phyloP scores from a whole-genome alignment of 2,888 invertebrate genomes.

The Alentia gelatinosa region DNA sequence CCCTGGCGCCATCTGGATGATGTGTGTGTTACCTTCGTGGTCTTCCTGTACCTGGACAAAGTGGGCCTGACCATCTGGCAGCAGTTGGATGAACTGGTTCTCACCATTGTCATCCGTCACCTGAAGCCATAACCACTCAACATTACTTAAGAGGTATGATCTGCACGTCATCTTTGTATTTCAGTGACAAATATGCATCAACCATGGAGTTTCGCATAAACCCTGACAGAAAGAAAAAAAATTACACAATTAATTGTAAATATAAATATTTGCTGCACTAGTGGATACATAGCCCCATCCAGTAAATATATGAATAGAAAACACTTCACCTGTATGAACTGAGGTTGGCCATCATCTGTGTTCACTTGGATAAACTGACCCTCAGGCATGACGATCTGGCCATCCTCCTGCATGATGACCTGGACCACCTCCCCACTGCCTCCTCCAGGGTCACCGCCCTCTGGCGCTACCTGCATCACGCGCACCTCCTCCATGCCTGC shows the following conservation, averaged over 20 bases:
- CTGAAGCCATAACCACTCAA: too few relatives aligned
- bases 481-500: neutral
- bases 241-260: too few relatives aligned
- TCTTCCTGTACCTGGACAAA: slow-evolving; percentile 37
- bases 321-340: slow-evolving; percentile 58
- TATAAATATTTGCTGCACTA: too few relatives aligned
- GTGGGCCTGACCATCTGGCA: slow-evolving; percentile 55
- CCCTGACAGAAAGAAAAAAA: too few relatives aligned
- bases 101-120: slow-evolving; percentile 52
- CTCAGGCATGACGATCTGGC: slow-evolving; percentile 54
- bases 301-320: too few relatives aligned
- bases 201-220: too few relatives aligned
- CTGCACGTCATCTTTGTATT: neutral
- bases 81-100: slow-evolving; percentile 57
- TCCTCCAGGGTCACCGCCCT: neutral
- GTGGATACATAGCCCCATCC: too few relatives aligned
- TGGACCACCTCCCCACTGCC: slow-evolving; percentile 55
- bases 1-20: slow-evolving; percentile 34
- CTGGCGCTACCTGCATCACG: neutral
- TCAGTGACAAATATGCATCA: too few relatives aligned
- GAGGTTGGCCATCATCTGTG: slow-evolving; percentile 55
- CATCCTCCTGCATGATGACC: slow-evolving; percentile 59
- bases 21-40: neutral
- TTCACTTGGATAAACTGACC: slow-evolving; percentile 57
- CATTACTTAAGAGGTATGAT: neutral